These are phyloP conservation scores for Neomorphus geoffroyi DNA, from an alignment of 2,797 vertebrate species.

Conservation along the genomic window DNA sequence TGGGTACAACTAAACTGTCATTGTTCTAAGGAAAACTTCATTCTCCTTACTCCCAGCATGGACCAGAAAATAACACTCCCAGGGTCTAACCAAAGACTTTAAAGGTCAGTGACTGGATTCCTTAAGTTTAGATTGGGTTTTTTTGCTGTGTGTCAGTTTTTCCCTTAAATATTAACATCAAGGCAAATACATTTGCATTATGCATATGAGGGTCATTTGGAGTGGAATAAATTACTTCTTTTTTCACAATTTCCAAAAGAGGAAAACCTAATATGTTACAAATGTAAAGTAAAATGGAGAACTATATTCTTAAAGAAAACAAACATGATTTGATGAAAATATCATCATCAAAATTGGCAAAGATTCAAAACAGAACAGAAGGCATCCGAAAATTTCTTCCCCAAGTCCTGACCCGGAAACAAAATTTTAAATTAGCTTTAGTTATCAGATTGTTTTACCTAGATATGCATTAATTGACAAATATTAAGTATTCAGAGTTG, in stretches of 20 bases:
- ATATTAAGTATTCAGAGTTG: neutral
- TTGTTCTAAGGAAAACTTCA: conserved; percentile 53
- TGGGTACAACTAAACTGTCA: conserved; percentile 22
- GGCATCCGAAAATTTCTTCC: conserved; percentile 14
- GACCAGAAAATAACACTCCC: conserved; percentile 39
- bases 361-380: conserved; percentile 24
- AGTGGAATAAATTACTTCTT: neutral
- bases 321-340: conserved; percentile 44
- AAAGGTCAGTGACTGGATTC: neutral
- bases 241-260: neutral
- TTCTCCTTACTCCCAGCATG: conserved; percentile 39
- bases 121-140: neutral
- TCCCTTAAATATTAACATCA: conserved; percentile 38
- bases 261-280: neutral
- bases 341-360: conserved; percentile 34
- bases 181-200: conserved; percentile 18
- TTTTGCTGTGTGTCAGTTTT: conserved; percentile 18
- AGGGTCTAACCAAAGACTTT: neutral
- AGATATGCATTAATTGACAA: neutral
- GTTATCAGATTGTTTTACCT: conserved; percentile 29
- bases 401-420: neutral
- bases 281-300: neutral
- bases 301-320: conserved; percentile 34
- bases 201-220: neutral
- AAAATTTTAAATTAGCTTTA: conserved; percentile 25